Evolutionary conservation across 2,888 invertebrate species (phyloP), one percentile per base, ranked within the genome.

Genomic region (Philereme transversata): DNA sequence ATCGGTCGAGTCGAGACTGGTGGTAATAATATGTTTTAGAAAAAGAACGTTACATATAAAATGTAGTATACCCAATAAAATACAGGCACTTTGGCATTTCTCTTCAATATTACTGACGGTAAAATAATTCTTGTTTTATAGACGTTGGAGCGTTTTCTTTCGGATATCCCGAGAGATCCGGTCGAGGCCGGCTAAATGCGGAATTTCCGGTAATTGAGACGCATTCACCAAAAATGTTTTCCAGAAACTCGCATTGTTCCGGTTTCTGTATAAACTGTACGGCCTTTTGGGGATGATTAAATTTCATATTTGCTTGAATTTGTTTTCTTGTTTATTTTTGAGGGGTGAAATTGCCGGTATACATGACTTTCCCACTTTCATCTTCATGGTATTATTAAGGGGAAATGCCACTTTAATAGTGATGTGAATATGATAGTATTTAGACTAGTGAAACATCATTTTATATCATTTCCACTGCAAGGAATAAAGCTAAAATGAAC

Each of bases 141-240:
- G 62, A 57, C 55, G 50, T 53, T 22, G 65, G 62, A 69, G 68
- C 65, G 62, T 62, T 73, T 76, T 75, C 70, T 70, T 76, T 70
- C 55, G 56, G 59, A 70, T 73, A 71, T 74, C 77, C 68, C 74
- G 54, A 51, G 73, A 68, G 74, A 68, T 70, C 72, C 72, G 67
- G 68, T 54, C 66, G 69, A 70, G 68, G 69, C 69, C 69, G 69
- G 71, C 73, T 76, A 74, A 76, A 75, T 67, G 69, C 74, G 68
- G 70, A 74, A 71, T 75, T 74, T 75, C 75, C 74, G 71, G 80
- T 79, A 78, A 79, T 78, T 78, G 79, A 77, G 74, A 76, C 72
- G 71, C 73, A 68, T 71, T 76, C 74, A 69, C 74, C 69, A 68
- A 77, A 77, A 77, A 72, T 70, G 72, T 72, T 75, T 70, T 64